Evolutionary conservation across 2,113 vertebrate genomes (phyloP), one percentile per base, ranked within the genome.

Genomic region (Serilophus lunatus): DNA sequence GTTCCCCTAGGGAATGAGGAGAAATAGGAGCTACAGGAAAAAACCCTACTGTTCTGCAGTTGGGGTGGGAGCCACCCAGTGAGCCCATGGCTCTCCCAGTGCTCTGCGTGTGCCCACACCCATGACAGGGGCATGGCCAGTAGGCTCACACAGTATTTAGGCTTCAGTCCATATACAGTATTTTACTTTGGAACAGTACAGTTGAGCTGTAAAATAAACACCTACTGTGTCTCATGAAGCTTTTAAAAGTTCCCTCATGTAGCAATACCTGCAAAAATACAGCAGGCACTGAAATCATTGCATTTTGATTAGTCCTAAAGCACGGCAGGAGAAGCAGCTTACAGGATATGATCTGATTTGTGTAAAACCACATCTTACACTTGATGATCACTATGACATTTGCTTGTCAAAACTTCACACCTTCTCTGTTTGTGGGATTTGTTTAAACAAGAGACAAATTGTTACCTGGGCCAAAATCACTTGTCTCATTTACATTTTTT

Each of bases 1-100:
- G 92, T 45, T 92, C 72, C 36, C 91, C 92, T 93, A 75, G 44
- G 86, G 74, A 94, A 92, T 53, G 88, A 95, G 95, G 92, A 93
- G 74, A 94, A 86, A 95, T 35, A 92, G 91, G 77, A 94, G 91
- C 88, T 84, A 94, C 83, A 80, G 88, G 72, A 70, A 56, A 78
- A 65, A 20, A 0, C 10, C n/a, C 49, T 49, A 14, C 4, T 20
- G 45, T 28, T 76, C 60, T 14, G 10, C 0, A 0, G 57, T 51
- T 2, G 1, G n/a, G 33, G 23, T 81, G 51, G 86, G 77, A 88
- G 49, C 44, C 2, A 7, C 76, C 69, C 12, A 60, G 53, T 0
- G 0, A 82, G 49, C 40, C 63, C 75, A 10, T 5, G 40, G 71
- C 31, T 66, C 54, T 86, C 36, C 59, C 8, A 4, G 51, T 50